These are phyloP conservation scores for Dolichomitus sp. DNA, from an alignment of 2,888 invertebrate species.

Conservation along the genomic window DNA sequence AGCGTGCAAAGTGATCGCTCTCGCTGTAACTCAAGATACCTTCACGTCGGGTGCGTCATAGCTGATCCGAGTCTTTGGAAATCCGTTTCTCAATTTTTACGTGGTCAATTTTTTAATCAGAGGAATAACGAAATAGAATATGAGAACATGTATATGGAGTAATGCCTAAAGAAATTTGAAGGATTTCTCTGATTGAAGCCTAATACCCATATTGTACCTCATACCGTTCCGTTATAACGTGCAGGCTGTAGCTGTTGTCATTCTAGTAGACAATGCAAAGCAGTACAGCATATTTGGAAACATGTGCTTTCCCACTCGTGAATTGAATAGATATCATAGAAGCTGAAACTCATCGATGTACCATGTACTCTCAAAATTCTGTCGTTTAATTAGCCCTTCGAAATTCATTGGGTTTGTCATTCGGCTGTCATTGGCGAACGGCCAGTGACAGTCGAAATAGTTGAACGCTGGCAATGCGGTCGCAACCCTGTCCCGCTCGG, in stretches of 20 bases:
- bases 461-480: neutral
- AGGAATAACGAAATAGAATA: neutral
- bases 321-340: neutral
- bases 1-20: constrained; percentile 4
- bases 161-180: neutral
- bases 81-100: neutral
- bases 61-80: neutral
- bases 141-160: neutral
- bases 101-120: neutral
- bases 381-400: constrained; percentile 42
- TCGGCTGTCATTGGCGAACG: too few species aligned
- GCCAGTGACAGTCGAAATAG: constrained; percentile 20
- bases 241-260: too few species aligned
- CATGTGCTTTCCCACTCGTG: too few species aligned
- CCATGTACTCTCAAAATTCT: neutral
- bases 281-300: neutral
- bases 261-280: neutral
- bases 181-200: neutral
- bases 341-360: neutral
- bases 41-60: neutral
- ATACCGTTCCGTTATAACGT: too few species aligned
- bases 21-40: neutral
- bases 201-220: too few species aligned
- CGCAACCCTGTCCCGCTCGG: constrained; percentile 14
- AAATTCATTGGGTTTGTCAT: constrained; percentile 61